Base-by-base conservation (phyloP, 2,888 invertebrate genomes). In the Trichacis sp. region DNA sequence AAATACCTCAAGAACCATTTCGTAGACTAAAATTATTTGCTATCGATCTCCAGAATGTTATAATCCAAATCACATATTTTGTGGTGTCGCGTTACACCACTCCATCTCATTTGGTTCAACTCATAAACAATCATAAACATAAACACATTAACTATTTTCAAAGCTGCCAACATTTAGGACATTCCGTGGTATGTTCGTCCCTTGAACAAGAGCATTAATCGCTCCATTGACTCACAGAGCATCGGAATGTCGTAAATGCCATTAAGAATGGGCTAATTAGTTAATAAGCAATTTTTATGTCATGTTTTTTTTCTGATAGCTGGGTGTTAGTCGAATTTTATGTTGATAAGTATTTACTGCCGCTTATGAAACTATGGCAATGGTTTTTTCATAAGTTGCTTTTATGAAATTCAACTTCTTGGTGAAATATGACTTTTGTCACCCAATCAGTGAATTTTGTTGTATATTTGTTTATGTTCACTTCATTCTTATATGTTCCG, bases 1-100 rank as follows among this genome's bases (percentile, higher is more conserved):
- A 97, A 97, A 85, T 94, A 95, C 85, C 88, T 98, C 75, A 96
- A 96, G 85, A 91, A 91, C 68, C 97, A 97, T 86, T 96, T 97
- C 85, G 86, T 89, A 78, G 88, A 88, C 77, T 90, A 88, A 87
- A 74, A 71, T 73, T 69, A 69, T 68, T 69, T 52, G 53, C 56
- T 40, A 59, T 54, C 48, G 66, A 57, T 61, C 59, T 53, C 53
- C 63, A 61, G 59, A 64, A 56, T 61, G 68, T 69, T 70, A 62
- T 64, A 69, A 50, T 49, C 53, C 49, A 56, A 55, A 61, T 74
- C 68, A 75, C 70, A 73, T 74, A 75, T 76, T 79, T 74, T 75
- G 71, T 57, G 71, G 64, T 68, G 75, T 67, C 53, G 60, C 46
- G 45, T 52, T 72, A n/a, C 73, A 60, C 57, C 58, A 65, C 72